A percentile compares a stretch with the other conserved stretches of the same genome.
phyloP scores from a whole-genome alignment of 2,888 invertebrate species.

The Acleris literana region DNA sequence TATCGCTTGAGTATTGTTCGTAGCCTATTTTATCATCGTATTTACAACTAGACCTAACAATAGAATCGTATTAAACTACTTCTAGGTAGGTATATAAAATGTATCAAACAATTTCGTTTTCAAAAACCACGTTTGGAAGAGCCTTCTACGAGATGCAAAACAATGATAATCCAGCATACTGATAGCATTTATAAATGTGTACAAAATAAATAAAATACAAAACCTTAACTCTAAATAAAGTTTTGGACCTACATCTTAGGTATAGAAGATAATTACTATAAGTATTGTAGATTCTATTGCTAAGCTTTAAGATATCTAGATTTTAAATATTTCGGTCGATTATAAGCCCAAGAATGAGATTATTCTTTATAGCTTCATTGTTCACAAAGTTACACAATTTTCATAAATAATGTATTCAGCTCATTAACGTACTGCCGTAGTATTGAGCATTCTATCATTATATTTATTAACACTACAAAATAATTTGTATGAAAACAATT shows the following conservation, averaged over 20 bases:
- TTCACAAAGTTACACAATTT: constrained; percentile 8
- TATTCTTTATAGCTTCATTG: background rate
- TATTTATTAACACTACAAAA: constrained; percentile 6
- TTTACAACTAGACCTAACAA: constrained; percentile 46
- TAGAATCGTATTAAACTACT: constrained; percentile 49
- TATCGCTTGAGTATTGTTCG: constrained; percentile 48
- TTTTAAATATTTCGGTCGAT: constrained; percentile 3
- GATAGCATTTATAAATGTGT: constrained; percentile 22
- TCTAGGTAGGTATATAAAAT: constrained; percentile 43
- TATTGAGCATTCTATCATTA: constrained; percentile 10
- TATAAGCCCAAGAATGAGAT: constrained; percentile 9
- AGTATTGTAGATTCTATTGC: constrained; percentile 13
- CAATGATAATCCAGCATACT: constrained; percentile 27
- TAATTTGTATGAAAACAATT: constrained; percentile 4
- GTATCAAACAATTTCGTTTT: constrained; percentile 50
- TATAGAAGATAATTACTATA: constrained; percentile 18
- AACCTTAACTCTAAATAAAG: constrained; percentile 26
- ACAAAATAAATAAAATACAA: constrained; percentile 22
- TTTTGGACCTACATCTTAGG: constrained; percentile 17
- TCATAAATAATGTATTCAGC: constrained; percentile 5
- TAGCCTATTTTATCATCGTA: constrained; percentile 37
- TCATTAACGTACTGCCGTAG: constrained; percentile 2
- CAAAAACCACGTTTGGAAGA: constrained; percentile 43
- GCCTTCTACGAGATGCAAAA: constrained; percentile 9
- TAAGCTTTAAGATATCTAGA: constrained; percentile 10